These are phyloP conservation scores for Drosophila insularis DNA, from an alignment of 1,140 invertebrate genomes.

Conservation along the genomic window DNA sequence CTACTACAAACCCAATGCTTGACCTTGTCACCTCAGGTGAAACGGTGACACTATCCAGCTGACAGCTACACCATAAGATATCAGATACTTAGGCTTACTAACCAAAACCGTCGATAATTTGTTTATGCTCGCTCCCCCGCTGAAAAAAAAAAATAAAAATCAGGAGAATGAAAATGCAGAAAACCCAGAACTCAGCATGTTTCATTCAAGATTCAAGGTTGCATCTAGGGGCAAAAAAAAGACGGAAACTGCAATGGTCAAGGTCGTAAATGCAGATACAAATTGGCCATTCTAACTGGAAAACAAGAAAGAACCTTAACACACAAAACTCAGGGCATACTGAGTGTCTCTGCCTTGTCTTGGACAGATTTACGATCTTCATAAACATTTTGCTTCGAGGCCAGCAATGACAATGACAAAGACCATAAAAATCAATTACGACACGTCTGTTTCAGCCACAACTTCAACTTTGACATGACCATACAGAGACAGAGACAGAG, in stretches of 20 bases:
- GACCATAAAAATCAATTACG: conserved; percentile 81
- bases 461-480: conserved; percentile 68
- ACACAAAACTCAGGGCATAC: conserved; percentile 5
- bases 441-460: conserved; percentile 64
- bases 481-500: conserved; percentile 21
- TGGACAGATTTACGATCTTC: conserved; percentile 66
- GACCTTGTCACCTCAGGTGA: conserved; percentile 65
- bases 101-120: conserved; percentile 71
- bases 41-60: conserved; percentile 29
- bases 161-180: conserved; percentile 3
- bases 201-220: conserved; percentile 49
- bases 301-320: conserved; percentile 21
- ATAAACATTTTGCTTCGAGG: conserved; percentile 45
- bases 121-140: conserved; percentile 58
- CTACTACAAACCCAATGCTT: conserved; percentile 17
- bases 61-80: conserved; percentile 60
- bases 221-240: conserved; percentile 9
- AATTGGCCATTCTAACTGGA: conserved; percentile 66
- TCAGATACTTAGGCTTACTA: conserved; percentile 28
- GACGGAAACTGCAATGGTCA: conserved; percentile 31
- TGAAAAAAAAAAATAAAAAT: conserved; percentile 15
- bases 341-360: conserved; percentile 3
- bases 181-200: conserved; percentile 17
- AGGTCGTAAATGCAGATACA: conserved; percentile 47
- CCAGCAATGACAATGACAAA: conserved; percentile 67